Percentiles rank a stretch among this genome's conserved stretches.
phyloP scores from a whole-genome alignment of 2,113 vertebrate species.

The Amblyopsis rosae region DNA sequence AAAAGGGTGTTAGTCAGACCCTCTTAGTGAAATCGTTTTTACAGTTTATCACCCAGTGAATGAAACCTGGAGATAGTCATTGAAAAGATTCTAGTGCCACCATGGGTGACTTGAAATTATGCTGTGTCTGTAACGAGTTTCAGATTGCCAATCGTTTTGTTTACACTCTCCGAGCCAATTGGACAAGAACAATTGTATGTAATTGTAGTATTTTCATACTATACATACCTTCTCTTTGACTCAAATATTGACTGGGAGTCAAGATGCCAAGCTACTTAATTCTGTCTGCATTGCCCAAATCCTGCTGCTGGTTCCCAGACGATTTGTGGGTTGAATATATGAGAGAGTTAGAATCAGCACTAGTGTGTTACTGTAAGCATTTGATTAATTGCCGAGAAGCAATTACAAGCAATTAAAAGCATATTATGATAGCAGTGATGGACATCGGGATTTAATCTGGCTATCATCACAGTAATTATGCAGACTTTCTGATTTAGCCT shows the following conservation, averaged over 20 bases:
- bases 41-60: background rate
- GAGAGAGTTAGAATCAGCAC: conserved; percentile 1
- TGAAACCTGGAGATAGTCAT: background rate
- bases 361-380: conserved; percentile 55
- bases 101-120: background rate
- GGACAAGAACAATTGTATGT: too few species aligned
- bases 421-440: conserved; percentile 60
- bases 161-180: background rate
- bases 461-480: conserved; percentile 58
- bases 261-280: conserved; percentile 42
- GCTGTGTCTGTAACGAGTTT: background rate
- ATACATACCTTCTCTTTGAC: background rate
- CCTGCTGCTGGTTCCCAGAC: conserved; percentile 21
- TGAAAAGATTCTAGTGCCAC: background rate
- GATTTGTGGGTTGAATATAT: background rate
- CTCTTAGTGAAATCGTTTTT: background rate
- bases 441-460: conserved; percentile 56
- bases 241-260: conserved; percentile 1
- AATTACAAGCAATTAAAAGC: conserved; percentile 70
- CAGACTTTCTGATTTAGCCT: conserved; percentile 24
- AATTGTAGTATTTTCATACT: too few species aligned
- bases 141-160: background rate
- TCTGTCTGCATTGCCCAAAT: conserved; percentile 29
- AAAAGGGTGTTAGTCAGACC: background rate
- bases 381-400: conserved; percentile 58